These are phyloP conservation scores for Gandaritis pyraliata DNA, from an alignment of 2,888 invertebrate species.

Conservation along the genomic window DNA sequence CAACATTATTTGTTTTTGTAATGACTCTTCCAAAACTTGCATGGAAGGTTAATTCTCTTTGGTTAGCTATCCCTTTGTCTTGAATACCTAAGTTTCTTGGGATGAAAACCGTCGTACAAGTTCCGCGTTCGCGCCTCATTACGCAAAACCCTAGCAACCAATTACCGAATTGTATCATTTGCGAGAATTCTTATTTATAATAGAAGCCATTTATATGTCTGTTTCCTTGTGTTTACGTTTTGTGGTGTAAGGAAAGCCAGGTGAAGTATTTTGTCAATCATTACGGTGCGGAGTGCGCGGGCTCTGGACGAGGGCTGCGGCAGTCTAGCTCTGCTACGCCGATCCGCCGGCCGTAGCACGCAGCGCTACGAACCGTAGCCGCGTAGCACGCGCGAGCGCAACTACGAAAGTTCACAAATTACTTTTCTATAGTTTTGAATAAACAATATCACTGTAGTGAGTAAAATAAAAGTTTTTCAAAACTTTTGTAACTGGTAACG, in stretches of 20 bases:
- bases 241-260: slow-evolving; percentile 65
- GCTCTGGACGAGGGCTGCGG: slow-evolving; percentile 46
- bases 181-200: not conserved
- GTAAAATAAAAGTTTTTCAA: not conserved
- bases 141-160: not conserved
- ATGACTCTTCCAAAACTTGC: slow-evolving; percentile 5
- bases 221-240: slow-evolving; percentile 14
- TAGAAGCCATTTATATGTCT: not conserved
- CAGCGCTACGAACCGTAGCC: slow-evolving; percentile 50
- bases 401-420: slow-evolving; percentile 39
- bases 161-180: slow-evolving; percentile 2
- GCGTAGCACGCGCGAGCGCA: slow-evolving; percentile 46
- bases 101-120: not conserved
- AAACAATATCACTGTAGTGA: not conserved
- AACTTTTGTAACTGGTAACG: slow-evolving; percentile 2
- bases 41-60: slow-evolving; percentile 10
- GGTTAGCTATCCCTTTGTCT: slow-evolving; percentile 12
- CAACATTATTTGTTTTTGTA: not conserved
- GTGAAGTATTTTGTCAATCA: slow-evolving; percentile 79
- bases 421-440: slow-evolving; percentile 32
- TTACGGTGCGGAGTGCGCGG: slow-evolving; percentile 60
- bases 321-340: slow-evolving; percentile 59
- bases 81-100: slow-evolving; percentile 12
- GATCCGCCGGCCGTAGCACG: slow-evolving; percentile 46
- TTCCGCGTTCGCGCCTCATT: not conserved